Percentiles rank a stretch among this genome's conserved stretches.
These are phyloP conservation scores for Rhabdornis inornatus DNA, from an alignment of 2,113 vertebrate genomes.

Conservation along the genomic window DNA sequence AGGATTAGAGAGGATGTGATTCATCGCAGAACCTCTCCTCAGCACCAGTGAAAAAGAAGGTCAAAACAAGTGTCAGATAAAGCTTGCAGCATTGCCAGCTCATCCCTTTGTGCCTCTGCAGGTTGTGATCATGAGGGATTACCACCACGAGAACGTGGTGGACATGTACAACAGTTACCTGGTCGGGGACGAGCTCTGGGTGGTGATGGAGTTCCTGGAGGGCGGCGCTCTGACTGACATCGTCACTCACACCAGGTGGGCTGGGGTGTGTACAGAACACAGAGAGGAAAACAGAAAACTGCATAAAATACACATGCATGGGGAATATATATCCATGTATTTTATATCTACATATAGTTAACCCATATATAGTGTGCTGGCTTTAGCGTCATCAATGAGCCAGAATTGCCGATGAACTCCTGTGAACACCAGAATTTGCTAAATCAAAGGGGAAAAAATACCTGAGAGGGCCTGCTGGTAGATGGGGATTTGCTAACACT, in stretches of 20 bases:
- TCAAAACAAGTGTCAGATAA: neutral
- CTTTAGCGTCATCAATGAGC: neutral
- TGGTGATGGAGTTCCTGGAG: slow-evolving; percentile 99
- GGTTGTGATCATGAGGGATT: slow-evolving; percentile 99
- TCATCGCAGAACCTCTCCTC: neutral
- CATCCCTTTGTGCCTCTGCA: slow-evolving; percentile 36
- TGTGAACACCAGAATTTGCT: neutral
- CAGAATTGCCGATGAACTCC: neutral
- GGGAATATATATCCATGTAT: fast-evolving
- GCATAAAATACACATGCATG: fast-evolving
- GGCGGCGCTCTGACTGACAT: slow-evolving; percentile 97
- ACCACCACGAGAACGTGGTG: slow-evolving; percentile 98
- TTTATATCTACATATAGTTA: fast-evolving
- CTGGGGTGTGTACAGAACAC: neutral
- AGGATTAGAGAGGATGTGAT: neutral
- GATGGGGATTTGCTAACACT: neutral
- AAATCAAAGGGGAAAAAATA: neutral
- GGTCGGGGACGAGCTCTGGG: slow-evolving; percentile 95
- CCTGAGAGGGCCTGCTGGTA: neutral
- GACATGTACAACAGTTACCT: slow-evolving; percentile 99
- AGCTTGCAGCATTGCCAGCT: neutral
- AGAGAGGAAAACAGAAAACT: neutral
- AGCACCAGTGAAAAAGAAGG: neutral
- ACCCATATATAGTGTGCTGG: fast-evolving
- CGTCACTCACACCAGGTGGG: slow-evolving; percentile 94